Evolutionary conservation across 1,140 invertebrate genomes (phyloP).

Genomic region (Heterodera carotae): DNA sequence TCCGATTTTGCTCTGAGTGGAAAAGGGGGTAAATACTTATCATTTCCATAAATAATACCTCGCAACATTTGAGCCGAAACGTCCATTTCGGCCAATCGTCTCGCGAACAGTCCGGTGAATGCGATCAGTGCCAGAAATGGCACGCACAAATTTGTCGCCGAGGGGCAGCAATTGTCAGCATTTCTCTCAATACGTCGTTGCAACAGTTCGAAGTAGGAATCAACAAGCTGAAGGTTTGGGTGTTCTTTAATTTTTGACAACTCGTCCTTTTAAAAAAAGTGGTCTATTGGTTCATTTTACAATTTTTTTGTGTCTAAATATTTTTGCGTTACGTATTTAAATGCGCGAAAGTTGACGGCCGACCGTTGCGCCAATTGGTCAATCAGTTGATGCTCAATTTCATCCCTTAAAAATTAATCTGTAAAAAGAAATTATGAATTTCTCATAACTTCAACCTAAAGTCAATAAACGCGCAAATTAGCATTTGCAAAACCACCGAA

Average conservation of each 20-base stretch:
- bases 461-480: not conserved
- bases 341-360: conserved; percentile 13
- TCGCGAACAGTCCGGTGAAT: conserved; percentile 21
- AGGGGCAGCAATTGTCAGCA: not conserved
- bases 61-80: not conserved
- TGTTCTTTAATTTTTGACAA: not conserved
- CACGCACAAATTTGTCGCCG: conserved; percentile 7
- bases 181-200: not conserved
- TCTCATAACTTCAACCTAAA: no score
- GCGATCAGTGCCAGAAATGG: conserved; percentile 18
- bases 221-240: conserved; percentile 9
- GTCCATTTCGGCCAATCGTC: conserved; percentile 24
- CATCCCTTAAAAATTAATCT: not conserved
- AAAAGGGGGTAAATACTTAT: no score
- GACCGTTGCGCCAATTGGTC: not conserved
- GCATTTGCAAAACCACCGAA: not conserved
- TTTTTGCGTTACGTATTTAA: conserved; percentile 2
- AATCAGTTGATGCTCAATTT: not conserved
- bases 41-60: not conserved
- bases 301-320: not conserved
- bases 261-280: not conserved
- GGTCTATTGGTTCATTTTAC: not conserved
- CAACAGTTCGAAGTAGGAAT: conserved; percentile 1
- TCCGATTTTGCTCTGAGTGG: not conserved
- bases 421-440: no score